Conservation (phyloP, 2,888 invertebrate species). For the Yponomeuta sedellus region DNA sequence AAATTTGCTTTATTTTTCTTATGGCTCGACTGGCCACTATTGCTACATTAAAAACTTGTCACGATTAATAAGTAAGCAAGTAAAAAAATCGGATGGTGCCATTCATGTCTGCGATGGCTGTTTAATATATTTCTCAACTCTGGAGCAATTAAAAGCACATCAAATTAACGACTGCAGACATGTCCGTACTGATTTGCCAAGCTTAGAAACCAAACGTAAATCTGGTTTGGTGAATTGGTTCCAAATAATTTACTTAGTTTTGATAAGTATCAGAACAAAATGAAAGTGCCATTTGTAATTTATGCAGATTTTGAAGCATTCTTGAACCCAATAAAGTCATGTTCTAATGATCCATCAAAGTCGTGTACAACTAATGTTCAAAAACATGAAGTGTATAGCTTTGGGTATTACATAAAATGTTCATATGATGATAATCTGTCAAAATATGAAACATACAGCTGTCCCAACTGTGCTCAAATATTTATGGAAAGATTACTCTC, state of each 20-base stretch:
- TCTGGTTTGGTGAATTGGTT: slow-evolving; percentile 14
- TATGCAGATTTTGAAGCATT: slow-evolving; percentile 29
- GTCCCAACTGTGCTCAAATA: slow-evolving; percentile 25
- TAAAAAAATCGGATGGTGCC: slow-evolving; percentile 18
- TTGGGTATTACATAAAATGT: slow-evolving; percentile 32
- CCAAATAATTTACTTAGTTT: slow-evolving; percentile 22
- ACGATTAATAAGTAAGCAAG: slow-evolving; percentile 25
- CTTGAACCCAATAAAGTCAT: slow-evolving; percentile 25
- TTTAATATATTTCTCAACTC: slow-evolving; percentile 21
- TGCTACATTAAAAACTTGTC: slow-evolving; percentile 29
- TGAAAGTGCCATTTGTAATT: slow-evolving; percentile 25
- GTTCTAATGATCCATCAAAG: slow-evolving; percentile 24
- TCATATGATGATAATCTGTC: slow-evolving; percentile 29
- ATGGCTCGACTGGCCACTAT: slow-evolving; percentile 24
- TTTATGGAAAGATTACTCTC: slow-evolving; percentile 27
- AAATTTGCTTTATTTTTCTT: slow-evolving; percentile 26
- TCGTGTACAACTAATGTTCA: slow-evolving; percentile 27
- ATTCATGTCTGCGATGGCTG: slow-evolving; percentile 24
- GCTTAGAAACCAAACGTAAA: neutral
- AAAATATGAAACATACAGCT: slow-evolving; percentile 28
- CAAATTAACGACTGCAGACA: slow-evolving; percentile 23
- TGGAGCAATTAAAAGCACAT: slow-evolving; percentile 20
- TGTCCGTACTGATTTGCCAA: slow-evolving; percentile 22
- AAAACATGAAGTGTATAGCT: slow-evolving; percentile 30
- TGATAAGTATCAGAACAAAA: slow-evolving; percentile 21